A percentile compares a stretch with the other conserved stretches of the same genome.
phyloP scores from a whole-genome alignment of 2,888 invertebrate genomes.

The Abrostola triplasia region DNA sequence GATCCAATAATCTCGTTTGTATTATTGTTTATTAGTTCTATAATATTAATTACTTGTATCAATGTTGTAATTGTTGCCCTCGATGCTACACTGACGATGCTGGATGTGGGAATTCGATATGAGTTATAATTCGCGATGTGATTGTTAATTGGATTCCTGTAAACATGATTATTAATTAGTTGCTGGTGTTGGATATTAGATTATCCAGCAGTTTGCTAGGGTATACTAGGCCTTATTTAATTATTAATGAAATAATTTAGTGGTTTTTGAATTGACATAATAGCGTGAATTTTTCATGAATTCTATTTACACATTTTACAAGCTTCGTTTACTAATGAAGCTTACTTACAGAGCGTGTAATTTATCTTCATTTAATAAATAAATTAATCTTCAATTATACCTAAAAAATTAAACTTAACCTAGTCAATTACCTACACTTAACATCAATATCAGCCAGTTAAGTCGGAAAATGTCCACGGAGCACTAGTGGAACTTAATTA shows the following conservation, averaged over 20 bases:
- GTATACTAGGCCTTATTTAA: neutral
- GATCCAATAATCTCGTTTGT: slow-evolving; percentile 25
- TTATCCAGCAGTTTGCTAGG: neutral
- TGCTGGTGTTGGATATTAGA: neutral
- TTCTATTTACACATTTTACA: too few relatives aligned
- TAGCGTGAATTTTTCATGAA: too few relatives aligned
- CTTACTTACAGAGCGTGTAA: neutral
- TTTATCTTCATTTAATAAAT: neutral
- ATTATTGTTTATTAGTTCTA: slow-evolving; percentile 12
- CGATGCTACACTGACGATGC: neutral
- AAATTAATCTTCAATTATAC: too few relatives aligned
- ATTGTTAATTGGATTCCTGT: neutral
- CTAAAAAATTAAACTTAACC: too few relatives aligned
- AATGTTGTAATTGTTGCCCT: neutral
- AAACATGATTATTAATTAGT: neutral
- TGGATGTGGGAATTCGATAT: slow-evolving; percentile 2
- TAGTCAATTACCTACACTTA: too few relatives aligned
- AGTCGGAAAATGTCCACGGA: neutral
- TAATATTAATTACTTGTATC: neutral
- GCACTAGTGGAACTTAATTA: neutral
- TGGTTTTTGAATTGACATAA: too few relatives aligned
- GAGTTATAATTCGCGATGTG: neutral
- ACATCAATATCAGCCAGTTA: too few relatives aligned
- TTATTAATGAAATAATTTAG: neutral
- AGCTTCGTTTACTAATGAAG: neutral